Evolutionary conservation across 2,113 vertebrate genomes (phyloP).

Genomic region (Crypturellus undulatus): DNA sequence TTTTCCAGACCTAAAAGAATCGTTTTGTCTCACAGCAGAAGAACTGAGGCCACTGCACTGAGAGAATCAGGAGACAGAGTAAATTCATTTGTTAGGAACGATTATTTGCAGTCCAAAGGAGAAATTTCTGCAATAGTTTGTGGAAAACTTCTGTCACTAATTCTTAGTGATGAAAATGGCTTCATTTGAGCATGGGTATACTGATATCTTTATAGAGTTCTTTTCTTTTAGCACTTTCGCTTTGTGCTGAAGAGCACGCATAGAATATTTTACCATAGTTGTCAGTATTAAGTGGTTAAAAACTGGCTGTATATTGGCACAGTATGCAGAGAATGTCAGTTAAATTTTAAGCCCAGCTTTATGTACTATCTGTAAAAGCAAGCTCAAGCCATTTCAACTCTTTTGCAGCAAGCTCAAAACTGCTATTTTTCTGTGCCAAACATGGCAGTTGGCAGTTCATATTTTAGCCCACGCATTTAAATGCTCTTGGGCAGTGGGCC

Average conservation of each 20-base stretch:
- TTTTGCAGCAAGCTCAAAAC: slow-evolving; percentile 8
- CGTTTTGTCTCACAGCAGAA: background rate
- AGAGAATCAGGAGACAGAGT: accelerated
- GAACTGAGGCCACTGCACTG: accelerated
- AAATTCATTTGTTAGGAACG: background rate
- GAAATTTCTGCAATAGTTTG: background rate
- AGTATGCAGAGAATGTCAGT: background rate
- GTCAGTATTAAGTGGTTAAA: background rate
- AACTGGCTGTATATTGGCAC: background rate
- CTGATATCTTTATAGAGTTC: background rate
- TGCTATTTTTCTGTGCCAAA: background rate
- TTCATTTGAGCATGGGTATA: background rate
- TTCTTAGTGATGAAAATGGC: background rate
- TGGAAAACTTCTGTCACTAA: background rate
- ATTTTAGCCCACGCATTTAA: background rate
- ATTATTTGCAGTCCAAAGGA: background rate
- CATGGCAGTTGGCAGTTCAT: background rate
- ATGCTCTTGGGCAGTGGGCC: background rate
- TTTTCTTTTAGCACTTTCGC: background rate
- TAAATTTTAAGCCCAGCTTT: background rate
- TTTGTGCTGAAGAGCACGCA: background rate
- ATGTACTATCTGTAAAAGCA: background rate
- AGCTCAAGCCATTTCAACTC: background rate
- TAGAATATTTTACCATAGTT: background rate
- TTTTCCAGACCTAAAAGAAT: background rate